Evolutionary conservation across 2,888 invertebrate species (phyloP).

Genomic region (Parnassius smintheus): DNA sequence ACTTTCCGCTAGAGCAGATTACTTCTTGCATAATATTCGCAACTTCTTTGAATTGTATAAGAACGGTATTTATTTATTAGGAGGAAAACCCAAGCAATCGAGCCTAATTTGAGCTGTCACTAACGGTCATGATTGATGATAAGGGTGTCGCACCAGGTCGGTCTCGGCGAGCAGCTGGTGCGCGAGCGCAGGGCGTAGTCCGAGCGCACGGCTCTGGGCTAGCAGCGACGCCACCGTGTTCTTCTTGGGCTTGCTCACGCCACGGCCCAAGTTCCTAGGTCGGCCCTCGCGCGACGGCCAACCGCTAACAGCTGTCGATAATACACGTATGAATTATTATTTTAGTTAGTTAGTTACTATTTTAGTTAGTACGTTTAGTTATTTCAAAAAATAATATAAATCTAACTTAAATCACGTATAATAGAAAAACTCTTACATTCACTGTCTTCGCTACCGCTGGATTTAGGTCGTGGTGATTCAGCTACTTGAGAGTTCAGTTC

Average conservation of each 20-base stretch:
- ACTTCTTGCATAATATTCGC: no score
- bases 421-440: slow-evolving; percentile 57
- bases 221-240: slow-evolving; percentile 94
- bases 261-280: slow-evolving; percentile 91
- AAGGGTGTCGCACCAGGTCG: slow-evolving; percentile 52
- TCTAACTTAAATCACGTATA: background rate
- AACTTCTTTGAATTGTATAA: no score
- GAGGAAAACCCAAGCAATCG: no score
- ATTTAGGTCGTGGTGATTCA: slow-evolving; percentile 69
- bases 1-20: no score
- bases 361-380: no score
- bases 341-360: no score
- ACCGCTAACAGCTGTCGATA: slow-evolving; percentile 54
- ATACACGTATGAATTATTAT: no score
- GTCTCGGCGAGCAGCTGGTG: slow-evolving; percentile 83
- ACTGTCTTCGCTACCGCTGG: slow-evolving; percentile 83
- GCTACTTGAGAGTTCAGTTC: slow-evolving; percentile 59
- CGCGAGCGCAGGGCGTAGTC: slow-evolving; percentile 88
- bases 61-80: no score
- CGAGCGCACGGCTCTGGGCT: slow-evolving; percentile 92
- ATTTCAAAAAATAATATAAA: no score
- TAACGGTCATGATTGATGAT: no score
- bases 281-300: slow-evolving; percentile 86
- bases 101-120: no score
- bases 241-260: slow-evolving; percentile 95